Base-by-base conservation (phyloP, 2,888 invertebrate genomes). In the Melinaea marsaeus region DNA sequence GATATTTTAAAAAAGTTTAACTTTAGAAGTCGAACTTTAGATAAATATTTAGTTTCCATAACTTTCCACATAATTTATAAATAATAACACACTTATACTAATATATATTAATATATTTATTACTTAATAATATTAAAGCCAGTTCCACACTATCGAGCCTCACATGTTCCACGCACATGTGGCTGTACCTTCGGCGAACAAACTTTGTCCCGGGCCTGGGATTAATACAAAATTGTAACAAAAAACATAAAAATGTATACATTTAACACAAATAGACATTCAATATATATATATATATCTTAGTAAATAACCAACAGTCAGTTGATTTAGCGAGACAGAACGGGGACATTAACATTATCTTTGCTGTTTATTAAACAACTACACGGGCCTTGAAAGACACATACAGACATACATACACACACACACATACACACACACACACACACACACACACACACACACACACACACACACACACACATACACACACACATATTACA, bases 161-260 rank as follows among this genome's bases (percentile, higher is more conserved):
- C 51, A 51, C 51, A 51, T 32, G 51, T 51, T 22, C n/a, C 22
- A 2, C 9, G 7, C 32, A 32, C 32, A 32, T 22, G 51, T 51
- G 32, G 22, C 51, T 51, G 51, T 9, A 51, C 51, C 51, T 51
- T 51, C 51, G 51, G 9, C 9, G 51, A 51, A 51, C 51, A 51
- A 51, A 32, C 32, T 32, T 42, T 4, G 32, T 4, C 32, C 7
- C 22, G 22, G 32, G 3, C 48, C 48, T 32, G 51, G 9, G 51
- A 51, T 51, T 51, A 32, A 51, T 7, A 22, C 32, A 51, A 51
- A 5, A 9, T 51, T 11, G 22, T 51, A 51, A 3, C 9, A 32
- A 51, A 51, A 32, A 22, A 32, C 2, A 51, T n/a, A 9, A 32
- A 3, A 7, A 32, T 22, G 7, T 9, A 51, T 22, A 51, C 5